Evolutionary conservation across 2,797 vertebrate species (phyloP).

Genomic region (Bucorvus abyssinicus): DNA sequence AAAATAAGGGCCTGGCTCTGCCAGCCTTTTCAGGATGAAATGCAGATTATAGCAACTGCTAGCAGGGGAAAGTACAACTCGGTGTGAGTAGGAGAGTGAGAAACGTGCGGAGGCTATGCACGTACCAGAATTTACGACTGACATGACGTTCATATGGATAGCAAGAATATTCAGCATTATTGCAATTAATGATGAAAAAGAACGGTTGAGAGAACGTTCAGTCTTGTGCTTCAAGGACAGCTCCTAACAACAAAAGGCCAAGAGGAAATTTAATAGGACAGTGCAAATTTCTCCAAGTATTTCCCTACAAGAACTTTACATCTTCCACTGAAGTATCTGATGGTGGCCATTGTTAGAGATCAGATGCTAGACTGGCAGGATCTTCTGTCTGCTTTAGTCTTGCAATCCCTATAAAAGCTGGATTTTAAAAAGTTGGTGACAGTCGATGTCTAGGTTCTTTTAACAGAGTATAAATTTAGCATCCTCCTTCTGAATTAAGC

Average conservation of each 20-base stretch:
- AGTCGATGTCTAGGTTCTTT: slow-evolving; percentile 38
- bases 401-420: not conserved
- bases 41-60: not conserved
- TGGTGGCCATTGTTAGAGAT: not conserved
- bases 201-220: not conserved
- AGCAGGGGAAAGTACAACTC: not conserved
- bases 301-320: not conserved
- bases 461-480: slow-evolving; percentile 65
- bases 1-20: not conserved
- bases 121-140: not conserved
- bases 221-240: not conserved
- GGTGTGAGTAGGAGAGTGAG: not conserved
- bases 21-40: not conserved
- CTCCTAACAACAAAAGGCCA: not conserved
- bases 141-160: not conserved
- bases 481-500: slow-evolving; percentile 64
- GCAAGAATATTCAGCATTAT: slow-evolving; percentile 8
- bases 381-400: slow-evolving; percentile 6
- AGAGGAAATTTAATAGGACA: not conserved
- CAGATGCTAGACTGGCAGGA: not conserved
- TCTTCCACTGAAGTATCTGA: not conserved
- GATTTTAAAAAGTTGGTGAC: slow-evolving; percentile 52
- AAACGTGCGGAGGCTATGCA: not conserved
- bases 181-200: not conserved
- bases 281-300: not conserved